These are phyloP conservation scores for Tenebrio molitor DNA, from an alignment of 1,140 invertebrate genomes.

Conservation along the genomic window DNA sequence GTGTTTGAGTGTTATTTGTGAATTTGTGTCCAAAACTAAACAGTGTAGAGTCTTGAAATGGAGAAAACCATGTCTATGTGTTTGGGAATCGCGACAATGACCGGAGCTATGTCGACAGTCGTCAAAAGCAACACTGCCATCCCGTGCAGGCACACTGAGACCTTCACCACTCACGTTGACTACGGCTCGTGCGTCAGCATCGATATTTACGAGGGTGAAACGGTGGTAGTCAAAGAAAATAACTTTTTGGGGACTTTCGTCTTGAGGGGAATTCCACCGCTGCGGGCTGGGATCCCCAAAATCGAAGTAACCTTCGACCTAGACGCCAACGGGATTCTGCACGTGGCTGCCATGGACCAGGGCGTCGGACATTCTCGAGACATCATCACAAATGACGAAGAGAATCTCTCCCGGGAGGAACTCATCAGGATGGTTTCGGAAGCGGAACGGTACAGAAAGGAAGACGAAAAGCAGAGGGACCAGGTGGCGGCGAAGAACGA, in stretches of 20 bases:
- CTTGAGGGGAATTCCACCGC: constrained; percentile 83
- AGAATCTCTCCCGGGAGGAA: constrained; percentile 82
- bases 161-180: constrained; percentile 74
- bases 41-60: too few relatives aligned
- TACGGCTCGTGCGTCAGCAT: constrained; percentile 82
- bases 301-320: too few relatives aligned
- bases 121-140: constrained; percentile 78
- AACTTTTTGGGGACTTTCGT: constrained; percentile 79
- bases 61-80: constrained; percentile 71
- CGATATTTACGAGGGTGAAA: constrained; percentile 66
- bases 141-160: constrained; percentile 76
- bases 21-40: constrained; percentile 65
- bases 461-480: constrained; percentile 76
- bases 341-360: constrained; percentile 71
- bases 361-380: constrained; percentile 69
- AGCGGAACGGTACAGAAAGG: constrained; percentile 73
- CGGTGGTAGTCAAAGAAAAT: constrained; percentile 73
- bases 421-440: constrained; percentile 86
- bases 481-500: constrained; percentile 80
- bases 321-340: constrained; percentile 79
- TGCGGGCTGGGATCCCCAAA: constrained; percentile 78
- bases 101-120: constrained; percentile 74
- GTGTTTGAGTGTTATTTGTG: too few relatives aligned
- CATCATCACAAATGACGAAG: constrained; percentile 89
- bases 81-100: constrained; percentile 72